Percentiles rank a stretch among this genome's conserved stretches.
phyloP scores from a whole-genome alignment of 92 coral and sea anemone genomes.

The Nematostella vectensis region DNA sequence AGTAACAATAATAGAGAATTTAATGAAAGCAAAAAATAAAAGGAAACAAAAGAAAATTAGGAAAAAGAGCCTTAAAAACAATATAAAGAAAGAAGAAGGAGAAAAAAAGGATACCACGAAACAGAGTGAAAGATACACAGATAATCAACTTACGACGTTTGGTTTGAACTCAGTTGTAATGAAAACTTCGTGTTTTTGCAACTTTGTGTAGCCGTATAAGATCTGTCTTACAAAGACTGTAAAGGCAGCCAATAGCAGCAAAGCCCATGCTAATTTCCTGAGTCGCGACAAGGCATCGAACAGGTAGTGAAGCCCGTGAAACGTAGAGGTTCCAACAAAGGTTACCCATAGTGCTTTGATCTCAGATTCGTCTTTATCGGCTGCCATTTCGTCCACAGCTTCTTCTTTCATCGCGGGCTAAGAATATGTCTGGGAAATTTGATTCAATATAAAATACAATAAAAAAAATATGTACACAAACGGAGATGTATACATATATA shows the following conservation, averaged over 20 bases:
- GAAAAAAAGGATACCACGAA: background rate
- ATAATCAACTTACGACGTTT: background rate
- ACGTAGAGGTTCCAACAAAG: constrained; percentile 45
- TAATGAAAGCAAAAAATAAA: background rate
- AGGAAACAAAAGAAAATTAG: no score
- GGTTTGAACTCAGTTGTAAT: constrained; percentile 12
- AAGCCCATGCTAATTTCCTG: constrained; percentile 20
- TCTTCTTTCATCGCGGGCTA: no score
- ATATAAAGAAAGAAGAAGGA: no score
- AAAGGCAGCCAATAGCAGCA: constrained; percentile 5
- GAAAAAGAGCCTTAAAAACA: no score
- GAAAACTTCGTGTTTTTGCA: constrained; percentile 16
- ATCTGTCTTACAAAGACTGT: constrained; percentile 1
- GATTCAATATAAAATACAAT: no score
- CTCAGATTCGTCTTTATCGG: no score
- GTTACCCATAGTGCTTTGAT: constrained; percentile 1
- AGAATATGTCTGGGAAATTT: no score
- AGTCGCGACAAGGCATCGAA: constrained; percentile 8
- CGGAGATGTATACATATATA: no score
- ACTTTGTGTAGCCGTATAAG: constrained; percentile 9
- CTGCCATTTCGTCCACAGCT: no score
- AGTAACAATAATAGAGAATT: no score
- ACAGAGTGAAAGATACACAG: background rate
- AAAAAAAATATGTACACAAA: no score
- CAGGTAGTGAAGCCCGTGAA: constrained; percentile 47